These are phyloP conservation scores for Esox niger DNA, from an alignment of 2,113 vertebrate species.

Conservation along the genomic window DNA sequence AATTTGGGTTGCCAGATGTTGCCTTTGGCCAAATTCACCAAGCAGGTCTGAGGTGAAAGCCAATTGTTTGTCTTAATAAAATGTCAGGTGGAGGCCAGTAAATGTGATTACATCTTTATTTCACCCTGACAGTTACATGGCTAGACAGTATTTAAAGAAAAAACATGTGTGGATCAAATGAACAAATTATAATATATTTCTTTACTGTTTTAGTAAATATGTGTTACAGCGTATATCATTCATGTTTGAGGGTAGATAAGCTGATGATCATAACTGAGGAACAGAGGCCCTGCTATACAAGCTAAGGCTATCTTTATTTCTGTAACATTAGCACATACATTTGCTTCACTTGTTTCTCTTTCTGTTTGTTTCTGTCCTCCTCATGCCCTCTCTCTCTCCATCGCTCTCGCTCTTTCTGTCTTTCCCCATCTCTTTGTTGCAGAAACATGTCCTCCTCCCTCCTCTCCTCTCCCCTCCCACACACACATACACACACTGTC, in stretches of 20 bases:
- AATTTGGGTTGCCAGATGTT: slow-evolving; percentile 37
- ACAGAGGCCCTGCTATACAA: too few species aligned
- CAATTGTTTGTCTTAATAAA: slow-evolving; percentile 38
- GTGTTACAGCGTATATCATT: too few species aligned
- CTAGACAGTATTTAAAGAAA: too few species aligned
- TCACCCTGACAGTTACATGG: background rate
- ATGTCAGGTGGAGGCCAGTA: slow-evolving; percentile 37
- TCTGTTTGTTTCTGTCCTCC: slow-evolving; percentile 5
- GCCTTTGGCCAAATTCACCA: slow-evolving; percentile 1
- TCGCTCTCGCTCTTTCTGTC: slow-evolving; percentile 2
- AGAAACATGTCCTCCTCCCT: slow-evolving; percentile 12
- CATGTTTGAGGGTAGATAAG: too few species aligned
- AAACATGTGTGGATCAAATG: too few species aligned
- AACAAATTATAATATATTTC: background rate
- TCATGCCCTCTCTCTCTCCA: slow-evolving; percentile 1
- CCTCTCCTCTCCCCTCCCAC: slow-evolving; percentile 16
- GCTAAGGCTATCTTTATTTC: too few species aligned
- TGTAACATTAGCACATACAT: too few species aligned
- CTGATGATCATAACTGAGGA: too few species aligned
- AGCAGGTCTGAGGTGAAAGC: slow-evolving; percentile 7
- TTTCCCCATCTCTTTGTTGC: background rate
- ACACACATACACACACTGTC: slow-evolving; percentile 23
- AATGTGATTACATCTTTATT: slow-evolving; percentile 25
- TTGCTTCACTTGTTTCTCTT: background rate
- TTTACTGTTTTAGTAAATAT: too few species aligned